Evolutionary conservation across 2,113 vertebrate species (phyloP), one percentile per base, ranked within the genome.

Genomic region (Syngnathus floridae): DNA sequence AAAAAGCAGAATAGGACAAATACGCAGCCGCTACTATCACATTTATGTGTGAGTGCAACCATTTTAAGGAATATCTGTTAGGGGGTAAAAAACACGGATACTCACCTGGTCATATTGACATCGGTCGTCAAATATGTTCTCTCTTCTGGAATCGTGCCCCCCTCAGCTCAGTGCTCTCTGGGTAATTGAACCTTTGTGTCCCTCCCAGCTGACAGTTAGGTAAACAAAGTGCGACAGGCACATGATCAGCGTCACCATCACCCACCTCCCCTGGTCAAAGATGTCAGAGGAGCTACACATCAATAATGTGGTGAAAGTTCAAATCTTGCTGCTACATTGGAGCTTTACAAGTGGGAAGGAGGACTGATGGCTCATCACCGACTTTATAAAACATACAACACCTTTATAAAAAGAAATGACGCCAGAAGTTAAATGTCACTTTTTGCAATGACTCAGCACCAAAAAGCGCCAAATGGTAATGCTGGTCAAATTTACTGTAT

Each of bases 161-260:
- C 62, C 70, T 49, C 26, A 49, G 45, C 59, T 22, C 56, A 26
- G 64, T 78, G 84, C 62, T 69, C 78, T 43, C 40, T 64, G 74
- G 90, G 90, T 89, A 77, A 90, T 78, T 90, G 89, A 92, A 87
- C 90, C 77, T 62, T 45, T 71, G 40, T 62, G 75, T 62, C 56
- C 68, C 38, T 68, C 49, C 64, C 11, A 36, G 63, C 17, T 43
- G 68, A 71, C 78, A 80, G 79, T 78, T 82, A 64, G 69, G 81
- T 73, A 84, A 89, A 88, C 83, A 88, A 71, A 78, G 75, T 45
- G 62, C 70, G 64, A 68, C 63, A 40, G 63, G 37, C 82, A 72
- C 75, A 70, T 73, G 78, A 82, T 82, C 80, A 66, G 45, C 74
- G 77, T 81, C 71, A 69, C 74, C 64, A 35, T 56, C 67, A 49